A percentile compares a stretch with the other conserved stretches of the same genome.
phyloP scores from a whole-genome alignment of 2,888 invertebrate species.

The Tuta absoluta region DNA sequence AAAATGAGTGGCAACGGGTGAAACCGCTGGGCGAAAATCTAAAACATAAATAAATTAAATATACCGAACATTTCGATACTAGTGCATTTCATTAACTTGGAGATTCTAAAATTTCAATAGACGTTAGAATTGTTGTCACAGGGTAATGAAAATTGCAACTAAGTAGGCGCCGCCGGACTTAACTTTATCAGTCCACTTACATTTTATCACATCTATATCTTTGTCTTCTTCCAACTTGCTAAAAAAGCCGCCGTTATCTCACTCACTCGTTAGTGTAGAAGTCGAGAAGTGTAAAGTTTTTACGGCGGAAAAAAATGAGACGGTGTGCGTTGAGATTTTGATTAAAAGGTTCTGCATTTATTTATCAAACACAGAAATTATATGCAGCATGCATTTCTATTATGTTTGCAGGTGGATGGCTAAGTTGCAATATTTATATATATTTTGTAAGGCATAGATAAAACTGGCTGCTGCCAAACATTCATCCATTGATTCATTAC shows the following conservation, averaged over 20 bases:
- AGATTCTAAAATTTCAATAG: constrained; percentile 1
- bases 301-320: constrained; percentile 49
- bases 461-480: too few relatives aligned
- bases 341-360: background rate
- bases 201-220: constrained; percentile 45
- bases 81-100: background rate
- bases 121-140: constrained; percentile 26
- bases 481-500: too few relatives aligned
- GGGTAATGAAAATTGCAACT: constrained; percentile 41
- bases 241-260: constrained; percentile 31
- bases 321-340: background rate
- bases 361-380: too few relatives aligned
- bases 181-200: constrained; percentile 52
- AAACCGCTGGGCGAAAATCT: too few relatives aligned
- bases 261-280: constrained; percentile 32
- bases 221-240: background rate
- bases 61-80: background rate
- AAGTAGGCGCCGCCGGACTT: constrained; percentile 47
- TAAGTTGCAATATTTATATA: too few relatives aligned
- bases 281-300: constrained; percentile 51
- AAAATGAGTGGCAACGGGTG: too few relatives aligned
- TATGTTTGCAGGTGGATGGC: too few relatives aligned
- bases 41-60: background rate
- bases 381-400: too few relatives aligned
- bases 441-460: too few relatives aligned